Percentiles rank a stretch among this genome's conserved stretches.
These are phyloP conservation scores for Arrhamphus sclerolepis DNA, from an alignment of 2,797 vertebrate species.

Conservation along the genomic window DNA sequence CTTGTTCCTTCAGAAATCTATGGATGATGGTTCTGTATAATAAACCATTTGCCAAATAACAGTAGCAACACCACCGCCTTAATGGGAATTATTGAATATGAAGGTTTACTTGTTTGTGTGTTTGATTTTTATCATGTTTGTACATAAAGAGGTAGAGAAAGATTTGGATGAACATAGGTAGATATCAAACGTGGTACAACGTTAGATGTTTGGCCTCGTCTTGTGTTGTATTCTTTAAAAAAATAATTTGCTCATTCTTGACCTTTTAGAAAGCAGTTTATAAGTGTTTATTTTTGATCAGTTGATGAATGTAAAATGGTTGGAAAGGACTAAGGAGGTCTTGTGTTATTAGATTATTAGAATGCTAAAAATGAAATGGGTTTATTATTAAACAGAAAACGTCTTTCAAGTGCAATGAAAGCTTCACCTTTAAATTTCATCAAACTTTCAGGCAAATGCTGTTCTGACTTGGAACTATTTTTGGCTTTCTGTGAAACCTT, in stretches of 20 bases:
- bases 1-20: too few relatives aligned
- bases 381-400: too few relatives aligned
- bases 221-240: background rate
- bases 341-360: background rate
- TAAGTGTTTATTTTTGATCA: background rate
- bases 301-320: background rate
- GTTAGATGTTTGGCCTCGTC: background rate
- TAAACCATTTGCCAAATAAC: too few relatives aligned
- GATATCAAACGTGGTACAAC: too few relatives aligned
- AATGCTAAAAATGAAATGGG: background rate
- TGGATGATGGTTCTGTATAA: too few relatives aligned
- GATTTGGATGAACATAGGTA: too few relatives aligned
- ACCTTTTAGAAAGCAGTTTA: background rate
- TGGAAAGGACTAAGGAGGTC: background rate
- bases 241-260: background rate
- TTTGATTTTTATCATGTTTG: too few relatives aligned
- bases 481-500: conserved; percentile 1
- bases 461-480: background rate
- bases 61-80: too few relatives aligned
- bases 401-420: background rate
- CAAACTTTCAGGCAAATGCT: background rate
- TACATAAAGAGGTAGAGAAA: too few relatives aligned
- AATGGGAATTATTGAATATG: too few relatives aligned
- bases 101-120: too few relatives aligned
- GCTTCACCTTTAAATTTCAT: background rate